Evolutionary conservation across 2,797 vertebrate species (phyloP).

Genomic region (Hippoglossus hippoglossus): DNA sequence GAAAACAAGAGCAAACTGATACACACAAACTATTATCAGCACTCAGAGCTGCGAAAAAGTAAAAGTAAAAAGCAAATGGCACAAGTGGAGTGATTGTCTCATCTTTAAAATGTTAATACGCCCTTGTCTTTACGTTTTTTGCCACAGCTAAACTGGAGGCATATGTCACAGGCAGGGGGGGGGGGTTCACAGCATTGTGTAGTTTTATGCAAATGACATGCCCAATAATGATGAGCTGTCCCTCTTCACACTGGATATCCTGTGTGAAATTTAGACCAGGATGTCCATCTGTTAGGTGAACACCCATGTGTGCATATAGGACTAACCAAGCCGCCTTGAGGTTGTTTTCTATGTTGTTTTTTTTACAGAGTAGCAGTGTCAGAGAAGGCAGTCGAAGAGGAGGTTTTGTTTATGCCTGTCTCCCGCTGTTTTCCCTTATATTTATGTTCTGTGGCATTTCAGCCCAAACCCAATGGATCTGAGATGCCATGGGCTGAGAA

Average conservation of each 20-base stretch:
- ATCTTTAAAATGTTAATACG: background rate
- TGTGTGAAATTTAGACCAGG: constrained; percentile 78
- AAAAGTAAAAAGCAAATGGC: constrained; percentile 58
- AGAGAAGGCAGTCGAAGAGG: constrained; percentile 35
- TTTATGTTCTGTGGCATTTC: constrained; percentile 51
- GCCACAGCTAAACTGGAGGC: constrained; percentile 40
- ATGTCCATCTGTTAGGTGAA: constrained; percentile 75
- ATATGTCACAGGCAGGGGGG: constrained; percentile 41
- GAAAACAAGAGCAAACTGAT: constrained; percentile 71
- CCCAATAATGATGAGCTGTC: constrained; percentile 65
- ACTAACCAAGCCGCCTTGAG: constrained; percentile 44
- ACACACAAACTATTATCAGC: constrained; percentile 66
- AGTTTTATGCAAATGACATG: constrained; percentile 70
- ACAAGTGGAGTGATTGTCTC: constrained; percentile 39
- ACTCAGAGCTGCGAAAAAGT: constrained; percentile 44
- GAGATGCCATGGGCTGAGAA: constrained; percentile 37
- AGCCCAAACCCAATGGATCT: constrained; percentile 35
- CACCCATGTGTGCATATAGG: constrained; percentile 59
- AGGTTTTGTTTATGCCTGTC: constrained; percentile 38
- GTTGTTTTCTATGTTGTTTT: constrained; percentile 24
- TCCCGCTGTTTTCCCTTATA: constrained; percentile 40
- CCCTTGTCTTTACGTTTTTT: constrained; percentile 34
- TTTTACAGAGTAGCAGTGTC: constrained; percentile 39
- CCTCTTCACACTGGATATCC: constrained; percentile 73
- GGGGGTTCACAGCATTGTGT: constrained; percentile 48